Evolutionary conservation across 2,797 vertebrate genomes (phyloP), one percentile per base, ranked within the genome.

Genomic region (Calcarius lapponicus): DNA sequence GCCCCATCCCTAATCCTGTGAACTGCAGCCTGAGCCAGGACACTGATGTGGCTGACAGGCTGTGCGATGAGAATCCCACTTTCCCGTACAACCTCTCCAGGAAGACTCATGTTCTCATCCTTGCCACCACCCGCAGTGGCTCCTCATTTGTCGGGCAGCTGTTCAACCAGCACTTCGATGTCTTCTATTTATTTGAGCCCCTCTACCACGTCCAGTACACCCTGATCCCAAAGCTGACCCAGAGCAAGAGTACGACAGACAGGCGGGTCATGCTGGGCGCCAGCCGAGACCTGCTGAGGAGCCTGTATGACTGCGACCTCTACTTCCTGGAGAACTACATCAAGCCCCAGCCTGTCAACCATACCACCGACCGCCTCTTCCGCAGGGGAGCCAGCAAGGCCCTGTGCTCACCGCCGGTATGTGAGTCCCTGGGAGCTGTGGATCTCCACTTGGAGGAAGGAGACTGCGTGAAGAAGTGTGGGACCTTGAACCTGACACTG

Each of bases 141-240:
- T 99, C 99, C 36, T 99, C 99, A 4, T 99, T 99, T 24, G 98
- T 99, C 0, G 99, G 99, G 82, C 99, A 99, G 97, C 98, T 99
- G 89, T 98, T 99, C 95, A 99, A 99, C 97, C 99, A 99, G 97
- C 99, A 99, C 96, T 98, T 99, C 21, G 98, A 99, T 87, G 98
- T 99, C 67, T 99, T 99, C 97, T 99, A 99, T 98, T 98, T 99
- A 97, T 99, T 99, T 10, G 99, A 99, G 97, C 99, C 99, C 42
- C 99, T 99, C 45, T 99, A 99, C 94, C 99, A 99, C 1, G 99
- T 99, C n/a, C 99, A 99, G 97, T 98, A 98, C 81, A 98, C 98
- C 6, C 97, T 99, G 86, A 98, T 99, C 58, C 99, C 99, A 7
- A 98, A 98, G 47, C 97, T 99, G 95, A 98, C 98, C 10, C 98